Base-by-base conservation (phyloP, 2,797 vertebrate species). In the Pogoniulus pusillus region DNA sequence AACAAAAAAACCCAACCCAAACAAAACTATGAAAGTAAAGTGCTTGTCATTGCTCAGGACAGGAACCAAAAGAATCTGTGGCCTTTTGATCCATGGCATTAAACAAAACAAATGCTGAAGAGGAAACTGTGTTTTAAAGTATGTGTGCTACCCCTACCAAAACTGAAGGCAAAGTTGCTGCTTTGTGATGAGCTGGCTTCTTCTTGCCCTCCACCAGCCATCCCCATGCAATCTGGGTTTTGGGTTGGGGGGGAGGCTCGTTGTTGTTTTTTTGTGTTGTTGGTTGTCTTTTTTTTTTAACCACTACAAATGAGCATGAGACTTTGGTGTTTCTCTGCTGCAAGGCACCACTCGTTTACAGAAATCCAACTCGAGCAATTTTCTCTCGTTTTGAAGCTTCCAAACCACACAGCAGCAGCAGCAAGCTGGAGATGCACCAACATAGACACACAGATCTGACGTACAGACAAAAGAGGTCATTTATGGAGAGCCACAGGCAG, bases 21-120 rank as follows among this genome's bases (percentile, higher is more conserved):
- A 91, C 68, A 87, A 81, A 27, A 64, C 85, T 63, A 79, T 63
- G 93, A 93, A 96, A 97, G 96, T 98, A 97, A 98, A 98, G 97
- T 97, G 97, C 97, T 97, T 90, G 91, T 96, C 88, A 49, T 95
- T 96, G 95, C 96, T 95, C 92, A 92, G 85, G 95, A 96, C 73
- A 96, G 85, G 90, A 95, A 95, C 96, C 86, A 88, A 96, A 91
- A 90, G 39, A 85, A 82, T 73, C 92, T 93, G 96, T 96, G 96
- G 96, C 95, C 93, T 96, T 94, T 94, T 93, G 96, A 95, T 97
- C 96, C 94, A 93, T 35, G 91, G 95, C 92, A 41, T 85, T 43
- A 68, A 79, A 90, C 82, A 81, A 92, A 93, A 82, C 68, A 85
- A 65, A 45, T 47, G 87, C 7, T 26, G 57, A 82, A 41, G 86